Percentiles rank a stretch among this genome's conserved stretches.
Conservation (phyloP, 2,888 invertebrate genomes). For the Andrena praecox region DNA sequence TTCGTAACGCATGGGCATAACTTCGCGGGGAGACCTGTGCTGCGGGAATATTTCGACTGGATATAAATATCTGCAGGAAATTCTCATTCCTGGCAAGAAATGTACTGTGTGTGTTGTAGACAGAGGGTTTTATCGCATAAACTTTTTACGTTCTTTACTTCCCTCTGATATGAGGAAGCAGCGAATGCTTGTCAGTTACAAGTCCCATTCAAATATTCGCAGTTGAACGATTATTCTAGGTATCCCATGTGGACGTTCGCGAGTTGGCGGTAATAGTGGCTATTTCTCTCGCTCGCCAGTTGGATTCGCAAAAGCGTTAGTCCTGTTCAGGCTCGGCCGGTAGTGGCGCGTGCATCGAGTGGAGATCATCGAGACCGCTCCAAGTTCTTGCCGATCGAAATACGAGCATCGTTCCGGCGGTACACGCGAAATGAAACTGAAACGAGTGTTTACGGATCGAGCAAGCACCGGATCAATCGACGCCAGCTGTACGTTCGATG, state of each 20-base stretch:
- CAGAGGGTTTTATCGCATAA: too few relatives aligned
- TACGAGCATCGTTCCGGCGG: background rate
- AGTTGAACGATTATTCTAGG: too few relatives aligned
- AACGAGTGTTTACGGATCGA: constrained; percentile 53
- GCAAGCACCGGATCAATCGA: constrained; percentile 46
- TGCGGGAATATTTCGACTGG: background rate
- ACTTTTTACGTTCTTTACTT: too few relatives aligned
- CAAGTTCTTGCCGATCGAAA: constrained; percentile 21
- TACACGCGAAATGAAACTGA: constrained; percentile 51
- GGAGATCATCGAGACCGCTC: constrained; percentile 36
- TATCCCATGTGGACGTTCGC: background rate
- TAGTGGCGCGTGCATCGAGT: constrained; percentile 31
- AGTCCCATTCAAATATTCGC: too few relatives aligned
- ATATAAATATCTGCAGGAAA: too few relatives aligned
- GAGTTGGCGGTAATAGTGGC: background rate
- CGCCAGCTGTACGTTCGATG: constrained; percentile 36
- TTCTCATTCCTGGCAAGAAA: too few relatives aligned
- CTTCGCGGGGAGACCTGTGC: too few relatives aligned
- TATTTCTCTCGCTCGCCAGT: background rate
- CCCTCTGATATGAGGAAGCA: too few relatives aligned
- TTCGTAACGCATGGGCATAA: background rate
- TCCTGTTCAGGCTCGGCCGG: constrained; percentile 2
- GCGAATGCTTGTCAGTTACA: too few relatives aligned
- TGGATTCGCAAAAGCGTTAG: constrained; percentile 15
- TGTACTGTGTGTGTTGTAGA: too few relatives aligned